Percentiles rank a stretch among this genome's conserved stretches.
These are phyloP conservation scores for Delichon dasypus DNA, from an alignment of 2,797 vertebrate species.

Conservation along the genomic window DNA sequence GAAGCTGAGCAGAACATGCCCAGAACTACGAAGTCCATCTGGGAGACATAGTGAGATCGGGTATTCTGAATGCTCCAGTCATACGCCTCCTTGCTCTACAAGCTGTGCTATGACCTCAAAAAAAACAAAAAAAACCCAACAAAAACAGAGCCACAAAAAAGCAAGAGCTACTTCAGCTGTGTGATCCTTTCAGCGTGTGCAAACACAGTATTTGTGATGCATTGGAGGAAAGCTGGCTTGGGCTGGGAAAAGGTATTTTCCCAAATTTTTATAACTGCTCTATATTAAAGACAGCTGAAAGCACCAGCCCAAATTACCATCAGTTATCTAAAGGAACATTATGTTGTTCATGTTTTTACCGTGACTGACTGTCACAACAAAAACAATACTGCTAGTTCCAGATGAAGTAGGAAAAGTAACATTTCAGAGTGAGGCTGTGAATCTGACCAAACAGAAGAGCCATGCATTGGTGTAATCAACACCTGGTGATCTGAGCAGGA, in stretches of 20 bases:
- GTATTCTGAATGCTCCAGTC: neutral
- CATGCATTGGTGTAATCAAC: neutral
- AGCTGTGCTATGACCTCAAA: neutral
- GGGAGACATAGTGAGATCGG: neutral
- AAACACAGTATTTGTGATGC: neutral
- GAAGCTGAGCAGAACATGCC: neutral
- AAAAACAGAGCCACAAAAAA: neutral
- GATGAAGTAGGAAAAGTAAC: neutral
- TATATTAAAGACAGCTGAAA: neutral
- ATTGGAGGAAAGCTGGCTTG: neutral
- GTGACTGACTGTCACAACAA: neutral
- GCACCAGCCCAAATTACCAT: neutral
- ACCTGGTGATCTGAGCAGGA: neutral
- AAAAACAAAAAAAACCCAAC: neutral
- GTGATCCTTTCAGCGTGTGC: neutral
- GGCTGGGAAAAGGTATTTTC: neutral
- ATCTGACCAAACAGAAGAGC: neutral
- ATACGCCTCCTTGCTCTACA: accelerated
- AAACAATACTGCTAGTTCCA: neutral
- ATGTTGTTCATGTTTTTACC: neutral
- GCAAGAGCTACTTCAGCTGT: neutral
- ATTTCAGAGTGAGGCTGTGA: neutral
- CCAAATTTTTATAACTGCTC: neutral
- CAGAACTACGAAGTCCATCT: neutral
- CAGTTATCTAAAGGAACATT: neutral